These are phyloP conservation scores for Zaprionus ghesquierei DNA, from an alignment of 1,140 invertebrate species.

Conservation along the genomic window DNA sequence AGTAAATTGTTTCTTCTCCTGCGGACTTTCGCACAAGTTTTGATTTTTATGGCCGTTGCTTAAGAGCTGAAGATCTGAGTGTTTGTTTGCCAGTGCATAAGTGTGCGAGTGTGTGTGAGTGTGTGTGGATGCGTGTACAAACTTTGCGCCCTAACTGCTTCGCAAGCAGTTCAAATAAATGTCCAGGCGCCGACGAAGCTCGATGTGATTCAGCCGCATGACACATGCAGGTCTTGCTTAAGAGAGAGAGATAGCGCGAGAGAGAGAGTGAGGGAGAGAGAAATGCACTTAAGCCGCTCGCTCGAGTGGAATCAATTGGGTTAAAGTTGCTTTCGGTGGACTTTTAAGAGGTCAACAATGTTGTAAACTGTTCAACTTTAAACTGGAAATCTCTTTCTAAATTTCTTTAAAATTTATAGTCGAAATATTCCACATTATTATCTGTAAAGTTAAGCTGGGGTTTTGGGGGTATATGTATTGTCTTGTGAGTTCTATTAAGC, in stretches of 20 bases:
- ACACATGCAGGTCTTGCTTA: background rate
- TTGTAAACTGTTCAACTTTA: background rate
- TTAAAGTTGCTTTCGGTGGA: background rate
- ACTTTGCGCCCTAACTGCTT: constrained; percentile 4
- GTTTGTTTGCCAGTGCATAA: background rate
- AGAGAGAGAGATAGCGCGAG: background rate
- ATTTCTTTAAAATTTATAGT: no score
- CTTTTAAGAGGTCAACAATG: background rate
- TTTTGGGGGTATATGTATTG: no score
- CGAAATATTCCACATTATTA: no score
- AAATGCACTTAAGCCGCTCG: constrained; percentile 23
- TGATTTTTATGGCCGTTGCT: constrained; percentile 55
- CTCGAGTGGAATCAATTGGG: constrained; percentile 26
- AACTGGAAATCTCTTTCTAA: background rate
- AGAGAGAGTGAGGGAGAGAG: background rate
- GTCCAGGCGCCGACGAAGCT: background rate
- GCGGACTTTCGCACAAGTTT: constrained; percentile 40
- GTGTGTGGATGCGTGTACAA: constrained; percentile 1
- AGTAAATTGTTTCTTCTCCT: constrained; percentile 35
- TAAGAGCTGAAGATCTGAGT: constrained; percentile 32
- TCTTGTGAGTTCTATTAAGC: no score
- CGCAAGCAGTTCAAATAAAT: background rate
- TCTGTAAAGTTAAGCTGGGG: no score
- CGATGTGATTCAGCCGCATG: background rate
- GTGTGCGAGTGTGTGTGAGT: background rate